Percentiles rank a stretch among this genome's conserved stretches.
Evolutionary conservation across 2,113 vertebrate genomes (phyloP).

Genomic region (Ahaetulla prasina): DNA sequence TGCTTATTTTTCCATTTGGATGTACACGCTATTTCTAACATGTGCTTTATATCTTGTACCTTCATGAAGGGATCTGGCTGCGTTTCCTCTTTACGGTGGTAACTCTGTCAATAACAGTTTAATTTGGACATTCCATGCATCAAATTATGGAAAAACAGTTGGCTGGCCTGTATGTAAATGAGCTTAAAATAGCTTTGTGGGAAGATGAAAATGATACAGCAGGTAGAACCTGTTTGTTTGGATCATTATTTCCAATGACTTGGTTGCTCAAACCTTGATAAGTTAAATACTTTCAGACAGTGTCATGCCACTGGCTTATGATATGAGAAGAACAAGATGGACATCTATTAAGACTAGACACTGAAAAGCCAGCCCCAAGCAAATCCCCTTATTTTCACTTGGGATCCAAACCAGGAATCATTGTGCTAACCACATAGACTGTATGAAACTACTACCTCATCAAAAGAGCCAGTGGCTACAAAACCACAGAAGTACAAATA

Average conservation of each 20-base stretch:
- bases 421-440: background rate
- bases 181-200: background rate
- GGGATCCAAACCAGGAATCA: background rate
- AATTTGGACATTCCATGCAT: background rate
- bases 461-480: background rate
- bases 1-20: background rate
- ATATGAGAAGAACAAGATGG: background rate
- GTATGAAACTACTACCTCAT: background rate
- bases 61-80: background rate
- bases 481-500: background rate
- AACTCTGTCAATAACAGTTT: background rate
- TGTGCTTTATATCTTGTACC: background rate
- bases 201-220: background rate
- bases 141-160: background rate
- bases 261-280: background rate
- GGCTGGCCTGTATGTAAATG: background rate
- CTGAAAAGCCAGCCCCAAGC: background rate
- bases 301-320: background rate
- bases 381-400: background rate
- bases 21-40: background rate
- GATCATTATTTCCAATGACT: background rate
- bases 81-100: background rate
- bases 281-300: background rate
- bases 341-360: background rate
- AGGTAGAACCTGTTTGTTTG: background rate